Base-by-base conservation (phyloP, 2,797 vertebrate genomes). In the Ceyx erithaca region DNA sequence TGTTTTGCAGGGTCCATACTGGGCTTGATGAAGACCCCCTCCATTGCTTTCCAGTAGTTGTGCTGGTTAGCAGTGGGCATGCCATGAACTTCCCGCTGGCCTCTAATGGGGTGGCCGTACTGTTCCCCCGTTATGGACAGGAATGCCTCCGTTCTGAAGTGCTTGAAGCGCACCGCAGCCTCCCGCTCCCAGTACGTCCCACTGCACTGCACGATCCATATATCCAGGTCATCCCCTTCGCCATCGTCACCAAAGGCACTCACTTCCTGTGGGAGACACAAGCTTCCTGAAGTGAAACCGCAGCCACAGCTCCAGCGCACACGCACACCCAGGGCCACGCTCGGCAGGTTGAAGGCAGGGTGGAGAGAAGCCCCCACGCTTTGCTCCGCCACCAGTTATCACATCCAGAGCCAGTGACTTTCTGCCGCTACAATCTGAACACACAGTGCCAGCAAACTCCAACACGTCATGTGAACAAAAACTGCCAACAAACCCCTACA, bases 231-330 rank as follows among this genome's bases (percentile, higher is more conserved):
- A 9, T 99, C 99, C 3, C 99, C 99, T 96, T 99, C 99, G 2
- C 99, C 99, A 2, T 98, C 98, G 93, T 99, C 99, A 19, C 99
- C 99, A 75, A 99, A 99, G 66, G 99, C 99, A 72, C 99, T 99
- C 87, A 99, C 99, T 96, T 99, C 99, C 99, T 99, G 97, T 55
- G 43, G 91, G 76, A 96, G 70, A 96, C 64, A 95, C 48, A 95
- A 95, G 85, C 64, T 64, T 80, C 69, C 89, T 80, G 20, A 51
- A 83, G 87, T 96, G 79, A 94, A 70, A 91, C 83, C 0, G 52
- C 16, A 55, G 90, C 51, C 71, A 77, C n/a, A 45, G 43, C 52
- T 58, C 75, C 61, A 40, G 55, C 2, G 46, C 41, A 48, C 73
- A 76, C 19, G 78, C 37, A 77, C n/a, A 88, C 41, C 35, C 2